A percentile compares a stretch with the other conserved stretches of the same genome.
phyloP scores from a whole-genome alignment of 2,113 vertebrate genomes.

The Xiphophorus hellerii region DNA sequence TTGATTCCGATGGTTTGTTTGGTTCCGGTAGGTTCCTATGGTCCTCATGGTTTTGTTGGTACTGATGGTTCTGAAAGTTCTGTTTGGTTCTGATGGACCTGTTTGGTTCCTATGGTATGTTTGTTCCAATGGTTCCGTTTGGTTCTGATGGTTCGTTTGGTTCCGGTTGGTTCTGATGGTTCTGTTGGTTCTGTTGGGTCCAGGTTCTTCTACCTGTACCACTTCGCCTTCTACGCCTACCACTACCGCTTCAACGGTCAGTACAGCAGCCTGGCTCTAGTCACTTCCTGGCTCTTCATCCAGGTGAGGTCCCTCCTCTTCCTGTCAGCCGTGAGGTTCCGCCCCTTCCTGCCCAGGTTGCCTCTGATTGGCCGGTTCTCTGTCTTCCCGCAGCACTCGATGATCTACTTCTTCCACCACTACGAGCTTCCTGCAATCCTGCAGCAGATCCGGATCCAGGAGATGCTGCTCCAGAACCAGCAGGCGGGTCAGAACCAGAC shows the following conservation, averaged over 20 bases:
- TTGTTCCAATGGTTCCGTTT: too few species aligned
- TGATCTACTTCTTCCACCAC: slow-evolving; percentile 99
- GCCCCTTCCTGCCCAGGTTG: not conserved
- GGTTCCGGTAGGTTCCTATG: too few species aligned
- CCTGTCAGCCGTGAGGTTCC: not conserved
- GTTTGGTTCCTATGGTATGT: too few species aligned
- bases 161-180: slow-evolving; percentile 83
- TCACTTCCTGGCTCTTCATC: slow-evolving; percentile 99
- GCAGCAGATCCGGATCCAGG: slow-evolving; percentile 96
- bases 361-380: not conserved
- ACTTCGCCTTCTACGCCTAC: slow-evolving; percentile 98
- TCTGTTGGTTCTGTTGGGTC: not conserved
- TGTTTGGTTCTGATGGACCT: too few species aligned
- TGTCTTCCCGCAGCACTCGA: slow-evolving; percentile 85
- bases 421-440: slow-evolving; percentile 96
- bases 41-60: too few species aligned
- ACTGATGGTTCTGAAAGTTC: too few species aligned
- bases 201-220: slow-evolving; percentile 98
- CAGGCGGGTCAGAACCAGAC: slow-evolving; percentile 90
- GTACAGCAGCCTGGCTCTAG: slow-evolving; percentile 97
- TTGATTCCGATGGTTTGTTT: too few species aligned
- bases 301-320: slow-evolving; percentile 81
- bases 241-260: slow-evolving; percentile 98
- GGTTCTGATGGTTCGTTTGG: not conserved
- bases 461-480: slow-evolving; percentile 95